A percentile compares a stretch with the other conserved stretches of the same genome.
These are phyloP conservation scores for Chelonoidis abingdonii DNA, from an alignment of 2,113 vertebrate genomes.

Conservation along the genomic window DNA sequence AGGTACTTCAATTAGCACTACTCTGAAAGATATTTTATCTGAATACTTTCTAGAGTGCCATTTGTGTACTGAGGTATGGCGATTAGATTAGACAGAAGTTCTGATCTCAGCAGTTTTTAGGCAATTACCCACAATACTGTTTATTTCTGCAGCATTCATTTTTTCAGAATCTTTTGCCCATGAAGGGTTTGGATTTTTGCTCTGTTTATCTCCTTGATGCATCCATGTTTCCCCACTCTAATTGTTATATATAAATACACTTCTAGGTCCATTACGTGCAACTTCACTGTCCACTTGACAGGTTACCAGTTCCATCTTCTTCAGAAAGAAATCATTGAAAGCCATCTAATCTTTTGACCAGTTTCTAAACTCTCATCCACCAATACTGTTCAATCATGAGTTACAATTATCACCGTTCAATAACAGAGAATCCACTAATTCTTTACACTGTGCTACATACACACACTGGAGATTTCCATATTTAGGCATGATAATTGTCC, in stretches of 20 bases:
- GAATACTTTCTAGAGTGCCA: not conserved
- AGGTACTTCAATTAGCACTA: not conserved
- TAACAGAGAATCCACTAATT: not conserved
- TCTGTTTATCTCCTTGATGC: not conserved
- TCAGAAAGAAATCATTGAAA: constrained; percentile 13
- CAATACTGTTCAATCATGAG: not conserved
- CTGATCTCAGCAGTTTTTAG: not conserved
- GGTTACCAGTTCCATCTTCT: not conserved
- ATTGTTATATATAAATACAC: not conserved
- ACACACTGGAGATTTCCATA: not conserved
- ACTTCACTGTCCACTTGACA: not conserved
- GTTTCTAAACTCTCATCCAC: not conserved
- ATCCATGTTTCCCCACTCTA: not conserved
- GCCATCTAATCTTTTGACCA: not conserved
- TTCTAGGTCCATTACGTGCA: not conserved
- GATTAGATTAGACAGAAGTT: not conserved
- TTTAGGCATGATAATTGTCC: constrained; percentile 19
- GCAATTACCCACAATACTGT: not conserved
- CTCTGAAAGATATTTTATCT: not conserved
- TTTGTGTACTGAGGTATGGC: not conserved
- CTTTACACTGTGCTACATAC: not conserved
- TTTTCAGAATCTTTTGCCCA: not conserved
- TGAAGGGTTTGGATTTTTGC: not conserved
- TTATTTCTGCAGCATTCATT: not conserved
- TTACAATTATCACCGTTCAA: not conserved